Evolutionary conservation across 2,797 vertebrate genomes (phyloP).

Genomic region (Etheostoma nigrum): DNA sequence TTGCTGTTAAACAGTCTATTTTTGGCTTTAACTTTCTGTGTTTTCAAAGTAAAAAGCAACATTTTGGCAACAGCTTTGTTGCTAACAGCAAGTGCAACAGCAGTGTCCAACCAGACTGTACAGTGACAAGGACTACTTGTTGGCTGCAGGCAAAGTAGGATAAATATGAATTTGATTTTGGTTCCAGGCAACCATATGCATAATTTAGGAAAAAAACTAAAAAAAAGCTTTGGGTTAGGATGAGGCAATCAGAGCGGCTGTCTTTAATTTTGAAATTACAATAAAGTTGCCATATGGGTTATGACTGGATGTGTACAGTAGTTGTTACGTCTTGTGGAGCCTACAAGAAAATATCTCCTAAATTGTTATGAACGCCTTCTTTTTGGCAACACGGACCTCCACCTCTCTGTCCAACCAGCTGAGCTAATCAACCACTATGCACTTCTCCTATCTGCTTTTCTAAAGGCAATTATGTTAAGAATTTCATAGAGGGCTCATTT

Average conservation of each 20-base stretch:
- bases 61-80: not conserved
- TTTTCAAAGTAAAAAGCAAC: slow-evolving; percentile 20
- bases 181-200: too few relatives aligned
- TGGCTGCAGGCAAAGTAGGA: slow-evolving; percentile 25
- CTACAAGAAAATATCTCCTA: slow-evolving; percentile 15
- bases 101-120: slow-evolving; percentile 5
- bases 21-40: slow-evolving; percentile 2
- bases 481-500: slow-evolving; percentile 45
- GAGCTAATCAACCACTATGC: slow-evolving; percentile 56
- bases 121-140: not conserved
- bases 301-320: slow-evolving; percentile 14
- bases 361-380: slow-evolving; percentile 26
- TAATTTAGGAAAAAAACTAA: not conserved
- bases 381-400: slow-evolving; percentile 27
- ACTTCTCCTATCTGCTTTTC: slow-evolving; percentile 48
- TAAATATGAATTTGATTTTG: slow-evolving; percentile 11
- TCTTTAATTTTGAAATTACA: slow-evolving; percentile 17
- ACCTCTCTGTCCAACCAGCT: slow-evolving; percentile 49
- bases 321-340: slow-evolving; percentile 14
- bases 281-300: slow-evolving; percentile 27
- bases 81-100: slow-evolving; percentile 13
- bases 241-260: slow-evolving; percentile 2
- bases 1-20: not conserved
- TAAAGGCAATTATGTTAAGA: slow-evolving; percentile 59
- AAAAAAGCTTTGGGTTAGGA: slow-evolving; percentile 20